Evolutionary conservation across 2,797 vertebrate species (phyloP).

Genomic region (Chloroceryle amazona): DNA sequence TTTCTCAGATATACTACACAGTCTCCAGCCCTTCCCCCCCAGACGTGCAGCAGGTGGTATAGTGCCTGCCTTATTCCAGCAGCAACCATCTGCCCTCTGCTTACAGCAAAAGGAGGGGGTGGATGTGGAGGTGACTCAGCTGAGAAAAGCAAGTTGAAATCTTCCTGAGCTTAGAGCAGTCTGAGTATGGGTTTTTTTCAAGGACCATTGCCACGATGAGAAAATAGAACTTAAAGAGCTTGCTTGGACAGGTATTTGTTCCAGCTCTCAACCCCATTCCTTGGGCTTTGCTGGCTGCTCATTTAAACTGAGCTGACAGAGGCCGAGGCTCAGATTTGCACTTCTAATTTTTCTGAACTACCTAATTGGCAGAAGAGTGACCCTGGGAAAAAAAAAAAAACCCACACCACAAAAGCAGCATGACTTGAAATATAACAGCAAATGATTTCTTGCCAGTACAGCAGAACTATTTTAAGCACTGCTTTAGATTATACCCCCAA

Average conservation of each 20-base stretch:
- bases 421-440: neutral
- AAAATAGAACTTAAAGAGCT: neutral
- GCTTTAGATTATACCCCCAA: neutral
- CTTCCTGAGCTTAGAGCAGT: neutral
- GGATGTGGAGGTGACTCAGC: slow-evolving; percentile 25
- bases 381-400: neutral
- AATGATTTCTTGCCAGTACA: neutral
- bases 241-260: neutral
- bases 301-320: fast-evolving
- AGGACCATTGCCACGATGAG: neutral
- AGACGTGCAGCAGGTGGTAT: neutral
- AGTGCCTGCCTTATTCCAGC: slow-evolving; percentile 8
- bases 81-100: neutral
- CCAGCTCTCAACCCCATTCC: neutral
- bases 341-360: neutral
- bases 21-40: neutral
- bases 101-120: neutral
- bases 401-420: neutral
- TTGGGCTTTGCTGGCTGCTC: neutral
- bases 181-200: neutral
- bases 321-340: neutral
- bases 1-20: fast-evolving
- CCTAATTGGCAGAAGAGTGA: neutral
- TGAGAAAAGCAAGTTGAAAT: neutral
- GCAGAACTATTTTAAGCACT: neutral